Evolutionary conservation across 2,797 vertebrate species (phyloP), one percentile per base, ranked within the genome.

Genomic region (Poecilia gillii): DNA sequence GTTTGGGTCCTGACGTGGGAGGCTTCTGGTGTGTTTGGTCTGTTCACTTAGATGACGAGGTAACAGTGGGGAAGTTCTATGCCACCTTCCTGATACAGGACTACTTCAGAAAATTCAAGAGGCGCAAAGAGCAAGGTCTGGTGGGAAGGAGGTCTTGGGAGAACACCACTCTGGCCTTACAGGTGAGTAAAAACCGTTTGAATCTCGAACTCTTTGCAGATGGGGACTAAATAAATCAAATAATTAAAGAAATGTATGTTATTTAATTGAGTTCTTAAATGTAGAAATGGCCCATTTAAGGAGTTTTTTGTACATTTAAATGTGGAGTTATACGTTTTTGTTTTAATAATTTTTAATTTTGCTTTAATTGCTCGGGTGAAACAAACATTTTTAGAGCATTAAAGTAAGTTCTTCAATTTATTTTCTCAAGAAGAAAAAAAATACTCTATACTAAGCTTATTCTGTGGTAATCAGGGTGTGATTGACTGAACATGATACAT

Each of bases 61-160:
- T 99, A 96, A 99, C 98, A 94, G 98, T 99, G 97, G 98, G 98
- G 97, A 99, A 99, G 98, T 99, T 99, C 97, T 99, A 99, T 96
- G 98, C 98, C 97, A 99, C 98, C 96, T 99, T 99, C 97, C 98
- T 99, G 97, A 99, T 99, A 97, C 98, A 99, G 97, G 98, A 99
- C 97, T 99, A 99, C 97, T 99, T 99, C 97, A 99, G 98, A 96
- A 99, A 99, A 97, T 99, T 99, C 97, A 99, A 99, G 97, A 99
- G 97, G 95, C 98, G 98, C 95, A 99, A 99, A 96, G 98, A 99
- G 95, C 97, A 99, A 97, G 98, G 98, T 90, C 96, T 99, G 93
- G 97, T 99, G 94, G 98, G 98, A 90, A 96, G 96, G 82, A 96
- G 96, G 91, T 96, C 97, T 6, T 96, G 96, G 95, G 96, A 98